These are phyloP conservation scores for human DNA, from an alignment of 2,113 vertebrate genomes.

Conservation along the genomic window DNA sequence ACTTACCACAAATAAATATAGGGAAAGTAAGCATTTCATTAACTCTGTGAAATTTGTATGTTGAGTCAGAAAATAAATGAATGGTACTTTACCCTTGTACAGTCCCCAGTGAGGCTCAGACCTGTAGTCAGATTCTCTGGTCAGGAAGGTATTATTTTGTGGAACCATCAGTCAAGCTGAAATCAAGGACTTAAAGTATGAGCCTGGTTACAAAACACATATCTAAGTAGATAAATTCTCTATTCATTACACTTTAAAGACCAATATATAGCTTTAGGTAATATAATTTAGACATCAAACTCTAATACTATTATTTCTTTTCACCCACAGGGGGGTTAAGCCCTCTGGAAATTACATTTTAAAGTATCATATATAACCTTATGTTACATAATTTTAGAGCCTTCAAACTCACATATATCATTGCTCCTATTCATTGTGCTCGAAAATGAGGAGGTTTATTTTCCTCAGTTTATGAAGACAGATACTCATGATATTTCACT, in stretches of 20 bases:
- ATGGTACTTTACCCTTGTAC: background rate
- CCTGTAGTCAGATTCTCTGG: background rate
- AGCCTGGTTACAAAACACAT: background rate
- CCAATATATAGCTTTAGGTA: background rate
- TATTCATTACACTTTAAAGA: conserved; percentile 23
- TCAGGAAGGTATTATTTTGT: conserved; percentile 2
- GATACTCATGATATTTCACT: conserved; percentile 19
- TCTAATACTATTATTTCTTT: background rate
- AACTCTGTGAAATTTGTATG: background rate
- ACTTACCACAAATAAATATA: background rate
- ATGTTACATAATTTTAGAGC: background rate
- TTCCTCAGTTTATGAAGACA: background rate
- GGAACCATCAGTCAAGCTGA: background rate
- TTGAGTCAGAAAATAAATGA: conserved; percentile 17
- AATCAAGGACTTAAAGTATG: background rate
- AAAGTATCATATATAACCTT: background rate
- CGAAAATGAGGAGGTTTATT: background rate
- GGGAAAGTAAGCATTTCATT: conserved; percentile 31
- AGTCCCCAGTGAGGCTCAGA: background rate
- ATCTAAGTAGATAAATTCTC: background rate
- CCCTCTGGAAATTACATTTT: background rate
- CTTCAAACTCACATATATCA: conserved; percentile 9
- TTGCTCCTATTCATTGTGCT: background rate
- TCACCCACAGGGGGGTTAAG: background rate
- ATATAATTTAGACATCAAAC: background rate